These are phyloP conservation scores for Rhodinocichla rosea DNA, from an alignment of 2,113 vertebrate genomes.

Conservation along the genomic window DNA sequence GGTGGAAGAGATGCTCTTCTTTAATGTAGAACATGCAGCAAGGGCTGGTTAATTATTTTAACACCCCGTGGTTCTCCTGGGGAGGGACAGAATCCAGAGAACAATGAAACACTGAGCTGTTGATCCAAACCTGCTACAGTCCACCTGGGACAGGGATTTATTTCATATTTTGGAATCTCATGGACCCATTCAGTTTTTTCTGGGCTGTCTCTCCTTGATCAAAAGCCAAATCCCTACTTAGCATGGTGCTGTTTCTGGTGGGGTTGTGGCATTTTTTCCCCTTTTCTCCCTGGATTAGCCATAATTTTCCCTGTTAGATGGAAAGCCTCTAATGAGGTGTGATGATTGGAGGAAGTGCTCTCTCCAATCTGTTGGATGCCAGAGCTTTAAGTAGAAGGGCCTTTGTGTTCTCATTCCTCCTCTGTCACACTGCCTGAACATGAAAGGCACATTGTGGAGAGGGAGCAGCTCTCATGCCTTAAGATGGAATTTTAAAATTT, in stretches of 20 bases:
- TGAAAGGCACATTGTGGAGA: not conserved
- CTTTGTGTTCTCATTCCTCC: slow-evolving; percentile 11
- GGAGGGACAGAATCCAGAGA: not conserved
- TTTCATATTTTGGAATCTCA: not conserved
- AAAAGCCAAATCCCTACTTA: not conserved
- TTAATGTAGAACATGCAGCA: not conserved
- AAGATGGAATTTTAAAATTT: not conserved
- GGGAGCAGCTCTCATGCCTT: not conserved
- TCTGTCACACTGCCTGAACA: not conserved
- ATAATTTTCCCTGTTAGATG: not conserved
- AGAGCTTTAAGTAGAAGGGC: not conserved
- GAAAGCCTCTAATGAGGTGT: slow-evolving; percentile 7
- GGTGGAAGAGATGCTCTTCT: not conserved
- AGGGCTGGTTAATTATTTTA: not conserved
- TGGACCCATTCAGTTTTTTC: not conserved
- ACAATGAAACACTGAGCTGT: not conserved
- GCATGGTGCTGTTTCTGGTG: not conserved
- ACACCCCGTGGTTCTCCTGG: not conserved
- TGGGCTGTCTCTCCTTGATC: not conserved
- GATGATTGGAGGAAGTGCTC: not conserved
- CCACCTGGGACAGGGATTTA: not conserved
- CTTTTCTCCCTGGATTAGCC: not conserved
- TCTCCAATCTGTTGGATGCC: not conserved
- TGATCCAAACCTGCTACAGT: not conserved
- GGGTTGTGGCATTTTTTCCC: not conserved